Evolutionary conservation across 2,113 vertebrate species (phyloP), one percentile per base, ranked within the genome.

Genomic region (Xenus cinereus): DNA sequence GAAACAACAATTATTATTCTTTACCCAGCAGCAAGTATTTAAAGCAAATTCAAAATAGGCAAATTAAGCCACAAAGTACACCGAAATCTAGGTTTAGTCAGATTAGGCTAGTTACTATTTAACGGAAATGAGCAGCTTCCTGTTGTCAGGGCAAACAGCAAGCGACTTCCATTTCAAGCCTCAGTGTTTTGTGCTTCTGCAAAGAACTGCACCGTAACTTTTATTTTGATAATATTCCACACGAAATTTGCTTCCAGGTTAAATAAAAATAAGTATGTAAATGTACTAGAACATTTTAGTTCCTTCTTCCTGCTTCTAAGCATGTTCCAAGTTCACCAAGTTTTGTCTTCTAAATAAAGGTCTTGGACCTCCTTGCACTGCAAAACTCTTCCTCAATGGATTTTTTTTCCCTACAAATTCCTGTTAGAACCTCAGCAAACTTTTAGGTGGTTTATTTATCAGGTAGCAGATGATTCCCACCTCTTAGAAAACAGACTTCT

Each of bases 51-150:
- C 20, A 57, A 80, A 89, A 71, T 0, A 77, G 86, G 30, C 54
- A 90, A 73, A 63, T 57, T 20, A 83, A 92, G 26, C 28, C 83
- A 67, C 15, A 59, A 35, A 71, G 19, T 32, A 69, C 41, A 41
- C 41, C 8, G 21, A 93, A 83, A 90, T 32, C 75, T 37, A 64
- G 15, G 59, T 88, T 90, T 86, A 41, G 85, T 69, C 63, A 62
- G 45, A 85, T 57, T 18, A 88, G 15, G 27, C 35, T 57, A 48
- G 75, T 83, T 92, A 87, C 72, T 86, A 53, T 92, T 94, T 79
- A 91, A 88, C 4, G 67, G 93, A 93, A 96, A 88, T 10, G 12
- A 92, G 75, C 68, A 69, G 79, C 59, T 95, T 96, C 90, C 90
- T 93, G 85, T n/a, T 73, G 59, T 80, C 63, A 77, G 17, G 45